Evolutionary conservation across 92 coral and sea anemone species (phyloP), one percentile per base, ranked within the genome.

Genomic region (Palythoa grandis): DNA sequence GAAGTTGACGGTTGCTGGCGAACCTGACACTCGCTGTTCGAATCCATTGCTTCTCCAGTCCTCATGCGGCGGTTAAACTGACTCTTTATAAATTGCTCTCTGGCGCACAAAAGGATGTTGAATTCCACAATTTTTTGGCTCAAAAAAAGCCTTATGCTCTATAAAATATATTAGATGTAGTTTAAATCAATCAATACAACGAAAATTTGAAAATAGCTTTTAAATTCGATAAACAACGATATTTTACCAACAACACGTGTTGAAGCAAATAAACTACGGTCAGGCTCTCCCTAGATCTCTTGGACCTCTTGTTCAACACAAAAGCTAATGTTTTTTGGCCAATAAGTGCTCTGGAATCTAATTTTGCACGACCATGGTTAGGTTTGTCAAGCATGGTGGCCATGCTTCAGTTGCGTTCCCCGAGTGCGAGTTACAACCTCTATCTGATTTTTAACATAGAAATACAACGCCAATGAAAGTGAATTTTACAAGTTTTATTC

Each of bases 301-400:
- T 58, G 66, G 66, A 20, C 66, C 19, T 58, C 66, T 58, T 58
- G 66, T 58, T 17, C 66, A 58, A 16, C 66, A 58, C 66, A 58
- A 58, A 58, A 58, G 12, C 66, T 58, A 58, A 4, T 58, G 66
- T 58, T 58, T 58, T 58, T 58, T 58, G 66, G 66, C 66, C 24
- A 16, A 58, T 58, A 58, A 58, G 66, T n/a, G 66, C 66, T 58
- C 20, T n/a, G 66, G 66, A 58, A 58, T 58, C 66, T 58, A 58
- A 58, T 58, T 58, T 58, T 58, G 66, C 66, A 58, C 66, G 16
- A 58, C 66, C 66, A 58, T 58, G 66, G 66, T 58, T n/a, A 58
- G 66, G 66, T 58, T 58, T 58, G 66, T 58, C 66, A 58, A 58
- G 66, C 66, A 58, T 58, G 20, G 66, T n/a, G n/a, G 66, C 66